A percentile compares a stretch with the other conserved stretches of the same genome.
phyloP scores from a whole-genome alignment of 1,140 invertebrate species.

The Saccostrea cuccullata region DNA sequence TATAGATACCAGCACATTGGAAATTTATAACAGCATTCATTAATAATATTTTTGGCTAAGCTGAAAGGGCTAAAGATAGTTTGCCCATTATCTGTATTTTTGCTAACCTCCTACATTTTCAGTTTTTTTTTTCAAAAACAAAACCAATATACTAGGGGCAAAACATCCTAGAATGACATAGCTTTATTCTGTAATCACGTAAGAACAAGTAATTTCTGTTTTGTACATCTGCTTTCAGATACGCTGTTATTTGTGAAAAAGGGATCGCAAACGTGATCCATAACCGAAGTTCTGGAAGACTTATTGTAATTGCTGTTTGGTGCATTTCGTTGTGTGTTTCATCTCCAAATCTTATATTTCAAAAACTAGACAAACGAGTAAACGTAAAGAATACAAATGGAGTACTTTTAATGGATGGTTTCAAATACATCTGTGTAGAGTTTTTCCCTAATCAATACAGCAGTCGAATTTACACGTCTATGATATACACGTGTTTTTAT shows the following conservation, averaged over 20 bases:
- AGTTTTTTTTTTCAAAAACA: too few relatives aligned
- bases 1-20: too few relatives aligned
- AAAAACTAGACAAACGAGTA: slow-evolving; percentile 59
- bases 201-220: too few relatives aligned
- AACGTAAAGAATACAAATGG: slow-evolving; percentile 81
- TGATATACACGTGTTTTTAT: slow-evolving; percentile 66
- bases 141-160: too few relatives aligned
- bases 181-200: too few relatives aligned
- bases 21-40: too few relatives aligned
- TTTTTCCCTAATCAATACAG: slow-evolving; percentile 81
- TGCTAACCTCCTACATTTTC: too few relatives aligned
- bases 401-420: slow-evolving; percentile 82
- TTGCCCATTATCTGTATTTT: too few relatives aligned
- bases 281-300: slow-evolving; percentile 56
- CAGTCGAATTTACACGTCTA: slow-evolving; percentile 84
- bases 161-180: too few relatives aligned
- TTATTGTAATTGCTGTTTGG: slow-evolving; percentile 65
- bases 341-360: slow-evolving; percentile 66
- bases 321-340: slow-evolving; percentile 59
- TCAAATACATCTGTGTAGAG: slow-evolving; percentile 83
- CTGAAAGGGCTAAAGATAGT: too few relatives aligned
- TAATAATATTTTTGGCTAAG: too few relatives aligned
- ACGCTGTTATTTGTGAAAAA: slow-evolving; percentile 68
- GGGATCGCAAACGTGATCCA: slow-evolving; percentile 59
- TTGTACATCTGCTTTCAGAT: slow-evolving; percentile 58